Percentiles rank a stretch among this genome's conserved stretches.
Conservation (phyloP, 2,888 invertebrate species). For the Microplitis manilae region DNA sequence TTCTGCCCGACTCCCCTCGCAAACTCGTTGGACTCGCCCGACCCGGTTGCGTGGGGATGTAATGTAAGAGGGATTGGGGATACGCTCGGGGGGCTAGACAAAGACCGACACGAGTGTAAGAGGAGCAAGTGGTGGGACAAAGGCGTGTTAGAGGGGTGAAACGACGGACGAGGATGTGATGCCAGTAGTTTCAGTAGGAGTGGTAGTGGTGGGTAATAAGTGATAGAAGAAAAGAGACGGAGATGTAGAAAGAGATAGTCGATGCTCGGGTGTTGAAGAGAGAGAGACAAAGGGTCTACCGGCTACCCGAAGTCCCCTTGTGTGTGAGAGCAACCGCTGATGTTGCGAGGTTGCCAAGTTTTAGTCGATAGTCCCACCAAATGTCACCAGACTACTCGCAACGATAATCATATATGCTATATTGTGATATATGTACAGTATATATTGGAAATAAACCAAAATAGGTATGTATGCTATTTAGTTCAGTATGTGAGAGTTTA, state of each 20-base stretch:
- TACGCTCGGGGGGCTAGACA: slow-evolving; percentile 6
- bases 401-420: slow-evolving; percentile 33
- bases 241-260: background rate
- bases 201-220: slow-evolving; percentile 42
- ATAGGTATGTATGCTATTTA: background rate
- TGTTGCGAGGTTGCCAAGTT: slow-evolving; percentile 65
- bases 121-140: slow-evolving; percentile 41
- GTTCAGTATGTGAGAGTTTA: background rate
- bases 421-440: slow-evolving; percentile 8
- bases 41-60: slow-evolving; percentile 57
- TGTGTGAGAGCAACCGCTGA: slow-evolving; percentile 50
- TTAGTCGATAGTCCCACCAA: slow-evolving; percentile 53
- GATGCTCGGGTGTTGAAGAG: slow-evolving; percentile 8
- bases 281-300: slow-evolving; percentile 37
- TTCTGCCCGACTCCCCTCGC: slow-evolving; percentile 66
- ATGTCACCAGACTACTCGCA: slow-evolving; percentile 43
- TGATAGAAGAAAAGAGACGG: slow-evolving; percentile 18
- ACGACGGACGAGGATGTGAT: slow-evolving; percentile 43
- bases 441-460: background rate
- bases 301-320: slow-evolving; percentile 54
- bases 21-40: slow-evolving; percentile 68
- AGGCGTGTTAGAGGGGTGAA: background rate
- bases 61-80: slow-evolving; percentile 38
- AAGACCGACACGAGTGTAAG: slow-evolving; percentile 22
- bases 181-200: slow-evolving; percentile 43